Percentiles rank a stretch among this genome's conserved stretches.
phyloP scores from a whole-genome alignment of 2,797 vertebrate genomes.

The Geotrypetes seraphini region DNA sequence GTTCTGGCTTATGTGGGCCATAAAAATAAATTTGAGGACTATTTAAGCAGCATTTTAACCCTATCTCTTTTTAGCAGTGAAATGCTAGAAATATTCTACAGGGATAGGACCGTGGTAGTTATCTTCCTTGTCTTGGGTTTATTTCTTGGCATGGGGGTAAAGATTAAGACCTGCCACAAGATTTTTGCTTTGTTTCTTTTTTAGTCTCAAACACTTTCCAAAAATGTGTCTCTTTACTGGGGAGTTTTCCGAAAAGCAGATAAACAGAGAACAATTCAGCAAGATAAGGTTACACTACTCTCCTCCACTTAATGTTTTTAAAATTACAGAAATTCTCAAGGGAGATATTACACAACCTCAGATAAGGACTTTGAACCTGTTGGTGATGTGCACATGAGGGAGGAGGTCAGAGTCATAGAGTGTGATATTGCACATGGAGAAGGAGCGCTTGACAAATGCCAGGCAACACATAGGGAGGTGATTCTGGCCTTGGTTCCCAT shows the following conservation, averaged over 20 bases:
- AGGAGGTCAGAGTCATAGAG: not conserved
- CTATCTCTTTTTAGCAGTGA: slow-evolving; percentile 15
- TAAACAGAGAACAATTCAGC: not conserved
- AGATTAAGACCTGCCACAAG: slow-evolving; percentile 8
- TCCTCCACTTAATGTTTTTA: not conserved
- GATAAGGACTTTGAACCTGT: not conserved
- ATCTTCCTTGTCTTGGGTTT: slow-evolving; percentile 20
- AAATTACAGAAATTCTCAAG: slow-evolving; percentile 3
- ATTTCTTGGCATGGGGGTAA: slow-evolving; percentile 21
- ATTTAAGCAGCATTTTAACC: slow-evolving; percentile 29
- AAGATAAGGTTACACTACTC: not conserved
- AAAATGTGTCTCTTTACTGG: slow-evolving; percentile 5
- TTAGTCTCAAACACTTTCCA: slow-evolving; percentile 10
- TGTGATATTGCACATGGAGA: not conserved
- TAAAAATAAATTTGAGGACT: slow-evolving; percentile 22
- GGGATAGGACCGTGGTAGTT: slow-evolving; percentile 15
- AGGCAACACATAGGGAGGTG: too few species aligned
- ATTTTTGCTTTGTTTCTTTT: slow-evolving; percentile 11
- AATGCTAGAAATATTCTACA: slow-evolving; percentile 18
- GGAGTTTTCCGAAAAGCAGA: not conserved
- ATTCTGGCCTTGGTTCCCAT: too few species aligned
- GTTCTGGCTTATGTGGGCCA: slow-evolving; percentile 4
- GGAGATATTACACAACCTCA: not conserved
- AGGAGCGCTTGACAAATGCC: slow-evolving; percentile 1
- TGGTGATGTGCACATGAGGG: not conserved